phyloP scores from a whole-genome alignment of 2,113 vertebrate species.

The Engystomops pustulosus region DNA sequence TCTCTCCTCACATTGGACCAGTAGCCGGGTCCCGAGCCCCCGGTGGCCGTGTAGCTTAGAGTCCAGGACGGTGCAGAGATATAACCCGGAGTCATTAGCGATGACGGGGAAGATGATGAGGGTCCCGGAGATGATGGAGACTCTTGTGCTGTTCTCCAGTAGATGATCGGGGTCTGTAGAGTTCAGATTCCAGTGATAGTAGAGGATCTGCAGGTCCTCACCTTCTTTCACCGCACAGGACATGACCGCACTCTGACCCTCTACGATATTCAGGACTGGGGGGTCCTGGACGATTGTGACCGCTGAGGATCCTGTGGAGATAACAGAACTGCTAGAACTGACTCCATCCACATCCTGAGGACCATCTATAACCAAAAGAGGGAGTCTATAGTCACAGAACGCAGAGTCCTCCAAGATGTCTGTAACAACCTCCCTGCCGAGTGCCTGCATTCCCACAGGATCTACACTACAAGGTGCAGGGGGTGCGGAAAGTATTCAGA shows the following conservation, averaged over 20 bases:
- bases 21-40: background rate
- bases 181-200: conserved; percentile 1
- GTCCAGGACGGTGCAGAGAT: background rate
- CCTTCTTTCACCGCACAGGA: background rate
- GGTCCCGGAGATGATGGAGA: background rate
- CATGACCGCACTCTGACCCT: background rate
- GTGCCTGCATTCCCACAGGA: no score
- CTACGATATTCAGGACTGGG: background rate
- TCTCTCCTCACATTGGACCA: conserved; percentile 15
- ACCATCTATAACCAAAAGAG: no score
- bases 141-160: background rate
- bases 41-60: background rate
- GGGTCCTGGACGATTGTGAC: background rate
- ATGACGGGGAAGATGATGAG: conserved; percentile 21
- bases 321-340: background rate
- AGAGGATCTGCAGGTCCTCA: background rate
- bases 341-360: background rate
- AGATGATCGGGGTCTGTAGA: background rate
- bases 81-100: background rate
- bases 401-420: no score
- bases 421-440: no score
- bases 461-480: no score
- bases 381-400: no score
- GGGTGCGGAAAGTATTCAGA: no score
- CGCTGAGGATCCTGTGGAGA: background rate